Evolutionary conservation across 2,888 invertebrate genomes (phyloP), one percentile per base, ranked within the genome.

Genomic region (Athalia circularis): DNA sequence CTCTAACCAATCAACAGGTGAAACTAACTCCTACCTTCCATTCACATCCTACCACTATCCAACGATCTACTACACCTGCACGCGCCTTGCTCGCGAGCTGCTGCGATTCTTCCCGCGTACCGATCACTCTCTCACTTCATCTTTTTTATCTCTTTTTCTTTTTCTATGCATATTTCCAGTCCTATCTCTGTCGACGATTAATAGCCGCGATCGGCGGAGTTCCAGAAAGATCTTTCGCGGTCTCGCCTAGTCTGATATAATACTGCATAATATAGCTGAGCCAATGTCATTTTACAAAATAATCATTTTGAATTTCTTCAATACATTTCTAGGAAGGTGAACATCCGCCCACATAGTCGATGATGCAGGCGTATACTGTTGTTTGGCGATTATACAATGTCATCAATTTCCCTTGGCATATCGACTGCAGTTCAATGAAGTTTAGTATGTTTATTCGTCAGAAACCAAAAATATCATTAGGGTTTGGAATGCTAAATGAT

Each of bases 1-100:
- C 80, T 62, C 62, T 59, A 79, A 48, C 87, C 87, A 87, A 86
- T 88, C 81, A 77, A 15, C 47, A 77, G 52, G 43, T 62, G 62
- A 45, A 47, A 15, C 76, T n/a, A 15, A 48, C 45, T 67, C 76
- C 79, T 67, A 76, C 79, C 54, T 65, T 43, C 61, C 47, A 43
- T 0, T 15, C 45, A n/a, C n/a, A 75, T 61, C 48, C 68, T 61
- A 52, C 77, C 62, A 68, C 77, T 61, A 70, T 29, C 29, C 29
- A 29, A 29, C 50, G 15, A 47, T 59, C 72, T 47, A 43, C 47
- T 57, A 72, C 48, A 29, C 29, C 29, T 29, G 29, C 68, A 72
- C 57, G 72, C 59, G 72, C 13, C 72, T 45, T 59, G 15, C 8
- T 59, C 54, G 11, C 29, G 29, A 29, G 29, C 29, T 29, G 50